A percentile compares a stretch with the other conserved stretches of the same genome.
phyloP scores from a whole-genome alignment of 1,140 invertebrate species.

The Muscidifurax raptorellus region DNA sequence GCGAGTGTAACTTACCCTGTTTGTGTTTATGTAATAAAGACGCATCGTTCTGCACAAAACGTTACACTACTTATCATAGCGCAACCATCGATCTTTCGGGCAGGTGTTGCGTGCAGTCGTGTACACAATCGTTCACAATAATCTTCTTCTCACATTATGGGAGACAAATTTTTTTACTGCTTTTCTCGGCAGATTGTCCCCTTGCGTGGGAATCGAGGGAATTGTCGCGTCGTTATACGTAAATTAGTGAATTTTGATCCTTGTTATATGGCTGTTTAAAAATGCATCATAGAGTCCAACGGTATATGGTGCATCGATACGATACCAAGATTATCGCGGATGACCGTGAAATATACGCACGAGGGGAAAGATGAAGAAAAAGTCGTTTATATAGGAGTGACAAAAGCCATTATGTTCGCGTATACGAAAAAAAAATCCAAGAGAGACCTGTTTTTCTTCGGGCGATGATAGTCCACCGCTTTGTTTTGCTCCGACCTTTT shows the following conservation, averaged over 20 bases:
- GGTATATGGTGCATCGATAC: not conserved
- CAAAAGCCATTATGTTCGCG: constrained; percentile 48
- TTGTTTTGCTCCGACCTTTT: not conserved
- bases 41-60: not conserved
- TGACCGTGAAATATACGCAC: constrained; percentile 51
- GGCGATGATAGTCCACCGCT: not conserved
- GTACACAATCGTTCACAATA: not conserved
- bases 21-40: not conserved
- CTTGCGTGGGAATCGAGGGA: no score
- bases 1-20: no score
- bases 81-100: not conserved
- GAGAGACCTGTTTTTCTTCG: constrained; percentile 36
- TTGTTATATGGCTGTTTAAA: not conserved
- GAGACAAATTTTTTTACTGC: not conserved
- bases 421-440: constrained; percentile 40
- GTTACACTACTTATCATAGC: not conserved
- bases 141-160: not conserved
- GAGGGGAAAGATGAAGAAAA: not conserved
- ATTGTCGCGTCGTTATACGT: no score
- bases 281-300: not conserved
- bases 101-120: not conserved
- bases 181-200: no score
- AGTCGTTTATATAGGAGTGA: constrained; percentile 52
- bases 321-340: constrained; percentile 43
- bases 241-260: no score